Conservation (phyloP, 2,113 vertebrate species). For the Trematomus loennbergii region DNA sequence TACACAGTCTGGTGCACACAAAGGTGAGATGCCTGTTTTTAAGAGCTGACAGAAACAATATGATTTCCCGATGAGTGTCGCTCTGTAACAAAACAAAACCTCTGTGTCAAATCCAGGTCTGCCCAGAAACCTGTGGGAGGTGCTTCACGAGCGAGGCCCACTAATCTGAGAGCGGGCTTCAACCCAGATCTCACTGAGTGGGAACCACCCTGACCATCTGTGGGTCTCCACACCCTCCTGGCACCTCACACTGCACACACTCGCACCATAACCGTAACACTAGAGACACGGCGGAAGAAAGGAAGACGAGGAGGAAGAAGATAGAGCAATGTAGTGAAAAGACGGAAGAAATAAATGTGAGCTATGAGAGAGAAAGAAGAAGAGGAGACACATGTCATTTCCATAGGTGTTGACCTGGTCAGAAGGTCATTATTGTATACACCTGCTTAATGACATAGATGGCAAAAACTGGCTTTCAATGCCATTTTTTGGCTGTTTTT, state of each 20-base stretch:
- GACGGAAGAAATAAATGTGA: background rate
- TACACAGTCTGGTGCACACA: conserved; percentile 23
- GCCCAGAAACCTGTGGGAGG: conserved; percentile 72
- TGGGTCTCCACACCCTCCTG: conserved; percentile 84
- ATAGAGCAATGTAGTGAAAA: background rate
- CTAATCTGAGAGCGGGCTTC: conserved; percentile 78
- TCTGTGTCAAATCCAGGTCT: conserved; percentile 77
- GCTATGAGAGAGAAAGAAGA: background rate
- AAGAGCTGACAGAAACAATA: conserved; percentile 53
- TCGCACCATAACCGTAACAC: conserved; percentile 9
- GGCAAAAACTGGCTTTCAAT: conserved; percentile 41
- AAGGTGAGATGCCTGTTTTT: conserved; percentile 56
- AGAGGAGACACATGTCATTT: background rate
- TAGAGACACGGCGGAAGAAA: conserved; percentile 14
- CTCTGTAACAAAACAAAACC: conserved; percentile 72
- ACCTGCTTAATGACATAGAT: conserved; percentile 40
- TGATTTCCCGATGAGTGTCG: conserved; percentile 40
- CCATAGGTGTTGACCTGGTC: background rate
- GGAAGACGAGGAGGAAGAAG: conserved; percentile 6
- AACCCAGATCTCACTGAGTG: conserved; percentile 84
- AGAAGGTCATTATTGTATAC: conserved; percentile 36
- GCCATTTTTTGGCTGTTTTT: conserved; percentile 49
- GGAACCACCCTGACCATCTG: conserved; percentile 88
- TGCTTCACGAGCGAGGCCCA: conserved; percentile 76
- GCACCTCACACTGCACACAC: conserved; percentile 61